phyloP scores from a whole-genome alignment of 2,113 vertebrate genomes.

The Elgaria multicarinata region DNA sequence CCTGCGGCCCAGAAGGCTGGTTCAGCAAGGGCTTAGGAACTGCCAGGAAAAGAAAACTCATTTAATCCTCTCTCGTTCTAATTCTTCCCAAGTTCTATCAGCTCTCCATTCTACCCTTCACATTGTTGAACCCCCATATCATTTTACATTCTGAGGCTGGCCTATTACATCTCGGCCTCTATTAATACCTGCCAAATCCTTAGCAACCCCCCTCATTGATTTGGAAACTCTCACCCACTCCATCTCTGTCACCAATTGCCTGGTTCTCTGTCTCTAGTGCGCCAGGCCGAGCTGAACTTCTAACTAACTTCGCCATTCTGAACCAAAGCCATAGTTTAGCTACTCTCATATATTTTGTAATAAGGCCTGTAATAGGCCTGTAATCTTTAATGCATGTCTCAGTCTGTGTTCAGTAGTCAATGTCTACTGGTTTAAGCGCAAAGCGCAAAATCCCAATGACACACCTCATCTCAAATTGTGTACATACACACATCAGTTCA shows the following conservation, averaged over 20 bases:
- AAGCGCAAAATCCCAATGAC: neutral
- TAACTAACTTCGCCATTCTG: neutral
- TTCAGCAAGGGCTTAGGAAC: too few species aligned
- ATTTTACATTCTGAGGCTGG: neutral
- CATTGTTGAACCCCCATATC: neutral
- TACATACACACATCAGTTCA: too few species aligned
- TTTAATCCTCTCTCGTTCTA: neutral
- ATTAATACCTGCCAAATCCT: neutral
- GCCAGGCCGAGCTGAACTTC: neutral
- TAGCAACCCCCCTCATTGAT: neutral
- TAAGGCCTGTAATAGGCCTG: neutral
- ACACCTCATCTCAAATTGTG: too few species aligned
- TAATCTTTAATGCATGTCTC: neutral
- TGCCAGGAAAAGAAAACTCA: too few species aligned
- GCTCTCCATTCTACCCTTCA: neutral
- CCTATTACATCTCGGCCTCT: neutral
- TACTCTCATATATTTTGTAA: neutral
- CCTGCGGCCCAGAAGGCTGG: too few species aligned
- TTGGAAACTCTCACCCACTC: too few species aligned
- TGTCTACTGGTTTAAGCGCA: neutral
- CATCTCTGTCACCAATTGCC: neutral
- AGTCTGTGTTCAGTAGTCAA: neutral
- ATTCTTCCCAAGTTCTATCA: neutral
- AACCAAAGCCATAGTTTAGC: neutral
- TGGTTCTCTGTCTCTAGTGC: neutral